Evolutionary conservation across 2,888 invertebrate species (phyloP).

Genomic region (Polydrusus tereticollis): DNA sequence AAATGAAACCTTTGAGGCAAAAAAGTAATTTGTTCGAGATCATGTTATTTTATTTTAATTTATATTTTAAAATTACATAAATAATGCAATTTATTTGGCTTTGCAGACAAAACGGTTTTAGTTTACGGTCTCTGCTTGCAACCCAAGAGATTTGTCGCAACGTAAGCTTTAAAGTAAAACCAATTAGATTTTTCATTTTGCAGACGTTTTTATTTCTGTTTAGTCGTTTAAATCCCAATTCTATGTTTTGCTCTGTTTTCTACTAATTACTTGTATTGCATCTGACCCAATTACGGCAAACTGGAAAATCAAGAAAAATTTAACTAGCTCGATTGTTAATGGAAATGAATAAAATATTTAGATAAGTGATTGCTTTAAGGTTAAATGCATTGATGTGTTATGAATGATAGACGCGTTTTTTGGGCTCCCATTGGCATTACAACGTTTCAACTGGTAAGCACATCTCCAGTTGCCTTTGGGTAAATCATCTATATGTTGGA

Average conservation of each 20-base stretch:
- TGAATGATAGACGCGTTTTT: too few species aligned
- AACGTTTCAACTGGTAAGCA: too few species aligned
- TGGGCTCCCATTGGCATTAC: too few species aligned
- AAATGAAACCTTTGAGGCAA: background rate
- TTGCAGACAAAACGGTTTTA: constrained; percentile 33
- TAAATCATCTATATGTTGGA: too few species aligned
- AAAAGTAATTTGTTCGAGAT: background rate
- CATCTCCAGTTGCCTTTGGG: too few species aligned
- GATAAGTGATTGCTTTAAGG: too few species aligned
- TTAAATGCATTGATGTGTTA: too few species aligned
- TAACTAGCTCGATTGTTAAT: too few species aligned
- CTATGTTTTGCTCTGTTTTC: background rate
- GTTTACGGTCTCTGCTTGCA: constrained; percentile 36
- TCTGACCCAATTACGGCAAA: background rate
- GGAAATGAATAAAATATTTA: too few species aligned
- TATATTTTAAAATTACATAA: constrained; percentile 31
- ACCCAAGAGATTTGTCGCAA: constrained; percentile 38
- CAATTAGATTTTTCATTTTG: constrained; percentile 39
- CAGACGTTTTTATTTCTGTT: constrained; percentile 13
- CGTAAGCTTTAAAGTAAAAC: constrained; percentile 37
- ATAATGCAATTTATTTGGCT: constrained; percentile 32
- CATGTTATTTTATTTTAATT: constrained; percentile 25
- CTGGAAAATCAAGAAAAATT: too few species aligned
- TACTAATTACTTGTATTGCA: constrained; percentile 6
- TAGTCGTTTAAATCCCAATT: constrained; percentile 2